Evolutionary conservation across 2,113 vertebrate genomes (phyloP), one percentile per base, ranked within the genome.

Genomic region (Tricholaema leucomelas): DNA sequence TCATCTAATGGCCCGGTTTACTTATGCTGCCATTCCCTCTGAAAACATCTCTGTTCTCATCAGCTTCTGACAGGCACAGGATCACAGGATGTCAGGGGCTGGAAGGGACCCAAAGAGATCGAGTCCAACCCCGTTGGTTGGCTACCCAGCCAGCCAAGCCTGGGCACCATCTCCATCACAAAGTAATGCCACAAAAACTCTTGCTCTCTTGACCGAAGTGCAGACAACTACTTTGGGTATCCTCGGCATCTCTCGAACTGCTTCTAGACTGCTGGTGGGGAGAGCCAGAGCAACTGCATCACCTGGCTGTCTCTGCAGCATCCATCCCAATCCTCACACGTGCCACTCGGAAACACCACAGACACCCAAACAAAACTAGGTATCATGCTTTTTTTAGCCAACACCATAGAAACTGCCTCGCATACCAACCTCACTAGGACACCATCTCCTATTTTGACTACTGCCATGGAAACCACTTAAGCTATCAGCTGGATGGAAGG

Each of bases 381-480:
- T 35, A 67, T 35, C 3, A 3, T 1, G 24, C 11, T 69, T 88
- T 91, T 81, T 78, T 72, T 70, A 93, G 88, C 73, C 73, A 69
- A 54, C 54, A 15, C 73, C 73, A 69, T n/a, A 90, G 80, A 91
- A 92, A 91, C 64, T 59, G 58, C 38, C 40, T 90, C 7, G 0
- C 42, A 20, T 56, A 76, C 73, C 91, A 94, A 24, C 69, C 85
- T 94, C 65, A 25, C 42, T 82, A 65, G 73, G 82, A 74, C 82
- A 59, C 64, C 5, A 28, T 30, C 72, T 91, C 46, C 31, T 94
- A 24, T 88, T 93, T 91, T 95, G 92, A 90, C 90, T 84, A 92
- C 63, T 88, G 67, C 86, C 81, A 87, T 84, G 59, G 91, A 93
- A 96, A 95, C 92, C 76, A 79, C 44, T 89, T 76, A n/a, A 67